Percentiles rank a stretch among this genome's conserved stretches.
These are phyloP conservation scores for Myrmecobius fasciatus DNA, from an alignment of 2,113 vertebrate genomes.

Conservation along the genomic window DNA sequence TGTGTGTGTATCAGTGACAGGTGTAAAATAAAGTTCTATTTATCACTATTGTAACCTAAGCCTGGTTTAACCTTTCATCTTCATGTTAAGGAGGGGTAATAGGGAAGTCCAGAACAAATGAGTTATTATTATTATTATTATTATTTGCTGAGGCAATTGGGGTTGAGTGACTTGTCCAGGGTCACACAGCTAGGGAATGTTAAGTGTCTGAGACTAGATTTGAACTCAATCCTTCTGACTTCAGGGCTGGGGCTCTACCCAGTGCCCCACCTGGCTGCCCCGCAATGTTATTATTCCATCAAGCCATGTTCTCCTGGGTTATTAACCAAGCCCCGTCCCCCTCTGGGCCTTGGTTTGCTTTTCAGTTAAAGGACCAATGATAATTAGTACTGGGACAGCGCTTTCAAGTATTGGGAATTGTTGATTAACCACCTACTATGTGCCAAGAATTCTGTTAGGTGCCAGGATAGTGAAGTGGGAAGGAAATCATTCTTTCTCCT, in stretches of 20 bases:
- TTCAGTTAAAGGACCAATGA: not conserved
- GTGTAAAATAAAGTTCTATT: constrained; percentile 88
- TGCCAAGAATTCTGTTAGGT: not conserved
- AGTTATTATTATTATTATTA: too few species aligned
- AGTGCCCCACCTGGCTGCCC: too few species aligned
- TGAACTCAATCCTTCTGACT: too few species aligned
- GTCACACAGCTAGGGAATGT: too few species aligned
- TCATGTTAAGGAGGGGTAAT: not conserved
- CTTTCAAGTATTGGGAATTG: not conserved
- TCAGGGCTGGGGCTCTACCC: too few species aligned
- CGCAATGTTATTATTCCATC: too few species aligned
- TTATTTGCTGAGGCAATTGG: too few species aligned
- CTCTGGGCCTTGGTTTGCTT: not conserved
- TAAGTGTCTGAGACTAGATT: too few species aligned
- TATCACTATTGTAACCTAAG: constrained; percentile 78
- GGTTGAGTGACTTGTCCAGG: too few species aligned
- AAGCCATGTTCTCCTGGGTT: not conserved
- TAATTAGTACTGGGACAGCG: not conserved
- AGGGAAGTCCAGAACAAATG: not conserved
- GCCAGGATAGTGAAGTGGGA: too few species aligned
- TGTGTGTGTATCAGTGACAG: constrained; percentile 76
- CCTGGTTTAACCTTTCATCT: constrained; percentile 1
- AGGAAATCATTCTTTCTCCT: not conserved
- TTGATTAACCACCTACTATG: not conserved
- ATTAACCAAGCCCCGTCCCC: not conserved